These are phyloP conservation scores for Saccostrea echinata DNA, from an alignment of 1,140 invertebrate species.

Conservation along the genomic window DNA sequence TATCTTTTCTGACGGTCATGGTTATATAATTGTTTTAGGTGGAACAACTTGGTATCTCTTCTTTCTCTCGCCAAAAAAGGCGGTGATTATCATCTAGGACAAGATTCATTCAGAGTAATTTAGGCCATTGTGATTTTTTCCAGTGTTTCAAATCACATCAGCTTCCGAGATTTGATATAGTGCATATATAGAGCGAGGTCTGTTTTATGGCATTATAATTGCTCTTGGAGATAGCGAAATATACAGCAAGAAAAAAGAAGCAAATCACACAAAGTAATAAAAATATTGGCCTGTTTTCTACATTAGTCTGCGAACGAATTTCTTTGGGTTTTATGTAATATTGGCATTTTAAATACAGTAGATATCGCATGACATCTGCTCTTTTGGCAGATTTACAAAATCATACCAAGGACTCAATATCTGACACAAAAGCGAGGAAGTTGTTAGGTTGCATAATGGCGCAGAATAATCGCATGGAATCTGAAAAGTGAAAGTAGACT, in stretches of 20 bases:
- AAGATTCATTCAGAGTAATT: background rate
- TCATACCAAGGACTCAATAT: background rate
- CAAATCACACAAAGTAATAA: background rate
- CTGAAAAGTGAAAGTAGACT: slow-evolving; percentile 28
- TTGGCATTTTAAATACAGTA: background rate
- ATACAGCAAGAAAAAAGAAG: background rate
- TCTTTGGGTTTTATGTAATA: background rate
- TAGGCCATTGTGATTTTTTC: background rate
- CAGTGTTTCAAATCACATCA: background rate
- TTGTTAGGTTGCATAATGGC: background rate
- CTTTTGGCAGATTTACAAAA: background rate
- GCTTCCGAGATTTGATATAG: background rate
- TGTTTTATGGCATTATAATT: background rate
- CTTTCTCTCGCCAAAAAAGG: background rate
- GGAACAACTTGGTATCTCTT: background rate
- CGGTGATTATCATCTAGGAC: background rate
- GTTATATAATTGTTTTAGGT: background rate
- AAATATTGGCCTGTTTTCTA: background rate
- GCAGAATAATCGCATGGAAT: background rate
- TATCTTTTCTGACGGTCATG: background rate
- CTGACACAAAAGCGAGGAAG: slow-evolving; percentile 7
- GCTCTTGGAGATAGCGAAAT: background rate
- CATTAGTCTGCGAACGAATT: background rate
- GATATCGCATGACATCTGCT: background rate
- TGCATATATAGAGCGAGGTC: background rate